These are phyloP conservation scores for Sinocyclocheilus rhinocerous DNA, from an alignment of 2,113 vertebrate species.

Conservation along the genomic window DNA sequence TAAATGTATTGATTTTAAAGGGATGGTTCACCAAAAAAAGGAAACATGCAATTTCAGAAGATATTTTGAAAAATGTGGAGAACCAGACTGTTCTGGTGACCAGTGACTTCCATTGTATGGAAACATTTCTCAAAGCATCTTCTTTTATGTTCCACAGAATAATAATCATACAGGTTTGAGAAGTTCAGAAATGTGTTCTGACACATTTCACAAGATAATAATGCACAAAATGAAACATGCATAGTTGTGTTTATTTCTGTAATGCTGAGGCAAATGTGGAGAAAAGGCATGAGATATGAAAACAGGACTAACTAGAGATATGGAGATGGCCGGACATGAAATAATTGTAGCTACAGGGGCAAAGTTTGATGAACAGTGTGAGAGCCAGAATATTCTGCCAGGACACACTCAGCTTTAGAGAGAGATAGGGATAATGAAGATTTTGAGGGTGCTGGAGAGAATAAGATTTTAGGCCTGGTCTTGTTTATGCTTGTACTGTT, in stretches of 20 bases:
- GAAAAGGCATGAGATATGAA: constrained; percentile 4
- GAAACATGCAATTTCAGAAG: background rate
- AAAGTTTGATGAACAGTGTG: background rate
- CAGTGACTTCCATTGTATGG: background rate
- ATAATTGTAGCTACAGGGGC: constrained; percentile 17
- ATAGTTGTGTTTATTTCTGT: background rate
- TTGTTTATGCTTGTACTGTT: background rate
- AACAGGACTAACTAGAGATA: background rate
- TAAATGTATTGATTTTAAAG: constrained; percentile 1
- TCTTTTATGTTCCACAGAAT: background rate
- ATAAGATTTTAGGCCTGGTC: constrained; percentile 6
- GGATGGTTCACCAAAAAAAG: background rate
- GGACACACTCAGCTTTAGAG: background rate
- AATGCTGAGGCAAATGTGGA: background rate
- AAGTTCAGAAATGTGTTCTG: background rate
- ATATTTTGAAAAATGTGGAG: background rate
- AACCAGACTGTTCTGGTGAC: background rate
- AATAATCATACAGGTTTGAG: background rate
- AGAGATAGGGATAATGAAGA: constrained; percentile 4
- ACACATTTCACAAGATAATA: background rate
- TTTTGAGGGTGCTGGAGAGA: constrained; percentile 8
- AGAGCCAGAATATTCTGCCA: constrained; percentile 1
- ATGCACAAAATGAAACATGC: background rate
- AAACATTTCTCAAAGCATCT: background rate
- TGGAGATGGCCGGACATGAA: constrained; percentile 5